These are phyloP conservation scores for Chanos chanos DNA, from an alignment of 2,797 vertebrate genomes.

Conservation along the genomic window DNA sequence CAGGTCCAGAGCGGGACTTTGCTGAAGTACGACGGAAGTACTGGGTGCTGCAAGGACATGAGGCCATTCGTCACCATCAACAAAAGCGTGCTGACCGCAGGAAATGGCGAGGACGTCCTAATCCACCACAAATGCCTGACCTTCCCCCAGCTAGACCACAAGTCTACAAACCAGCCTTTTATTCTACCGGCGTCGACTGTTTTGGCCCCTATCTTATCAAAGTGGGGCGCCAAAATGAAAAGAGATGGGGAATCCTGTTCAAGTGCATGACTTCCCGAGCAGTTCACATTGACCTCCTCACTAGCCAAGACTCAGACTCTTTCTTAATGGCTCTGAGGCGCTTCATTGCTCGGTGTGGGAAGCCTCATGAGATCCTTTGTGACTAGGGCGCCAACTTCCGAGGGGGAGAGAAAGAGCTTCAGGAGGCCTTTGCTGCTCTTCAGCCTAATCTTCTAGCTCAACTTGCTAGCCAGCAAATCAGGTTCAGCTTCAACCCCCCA, in stretches of 20 bases:
- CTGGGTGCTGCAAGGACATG: constrained; percentile 8
- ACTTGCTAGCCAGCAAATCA: too few relatives aligned
- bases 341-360: too few relatives aligned
- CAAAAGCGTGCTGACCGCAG: not conserved
- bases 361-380: too few relatives aligned
- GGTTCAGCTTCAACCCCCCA: too few relatives aligned
- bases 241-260: not conserved
- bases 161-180: not conserved
- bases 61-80: constrained; percentile 1
- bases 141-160: not conserved
- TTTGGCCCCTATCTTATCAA: not conserved
- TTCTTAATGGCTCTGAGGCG: too few relatives aligned
- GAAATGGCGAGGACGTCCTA: constrained; percentile 8
- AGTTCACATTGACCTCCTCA: not conserved
- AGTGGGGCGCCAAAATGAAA: not conserved
- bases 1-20: constrained; percentile 19
- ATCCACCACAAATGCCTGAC: not conserved
- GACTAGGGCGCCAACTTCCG: too few relatives aligned
- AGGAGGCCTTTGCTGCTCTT: too few relatives aligned
- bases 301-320: not conserved
- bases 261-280: not conserved
- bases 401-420: too few relatives aligned
- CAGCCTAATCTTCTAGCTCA: too few relatives aligned
- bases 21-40: constrained; percentile 3
- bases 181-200: not conserved